Evolutionary conservation across 2,888 invertebrate genomes (phyloP), one percentile per base, ranked within the genome.

Genomic region (Oligia fasciuncula): DNA sequence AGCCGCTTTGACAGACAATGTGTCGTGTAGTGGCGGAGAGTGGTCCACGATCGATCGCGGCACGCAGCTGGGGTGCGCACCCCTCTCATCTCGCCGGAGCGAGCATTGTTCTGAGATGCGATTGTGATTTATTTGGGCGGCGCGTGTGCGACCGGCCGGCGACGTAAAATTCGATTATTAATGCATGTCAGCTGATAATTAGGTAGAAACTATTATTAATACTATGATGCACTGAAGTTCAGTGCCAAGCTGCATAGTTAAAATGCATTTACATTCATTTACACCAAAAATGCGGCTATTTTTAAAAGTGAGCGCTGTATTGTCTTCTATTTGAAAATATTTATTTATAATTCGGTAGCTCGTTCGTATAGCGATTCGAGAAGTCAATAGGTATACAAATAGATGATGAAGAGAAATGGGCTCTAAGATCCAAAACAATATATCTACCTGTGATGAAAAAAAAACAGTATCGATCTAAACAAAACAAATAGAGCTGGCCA

Each of bases 61-160:
- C 88, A 96, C 96, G 96, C 96, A 96, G 96, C 95, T 96, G 96
- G 96, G 96, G 96, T 92, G 96, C 96, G 96, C 96, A 96, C 96
- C 96, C 96, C 96, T 96, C 96, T 94, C 93, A 95, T 95, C 96
- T 83, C 83, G 76, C 71, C 76, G 88, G 90, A 91, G 88, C 90
- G 90, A 90, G 91, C 94, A 95, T 96, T 95, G 96, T 95, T 95
- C 95, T 90, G 93, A 92, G 95, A 95, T 93, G 94, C 93, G 94
- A 94, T 91, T 93, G 93, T 94, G 95, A 96, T 96, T 95, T 94
- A 94, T 94, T 90, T 86, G 76, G 77, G 85, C 89, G 87, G 91
- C 91, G 92, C 92, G 92, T 91, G 94, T 92, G 91, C 88, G 89
- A 88, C 91, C 91, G 91, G 90, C 89, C 86, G 89, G 88, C 89